Evolutionary conservation across 2,888 invertebrate genomes (phyloP), one percentile per base, ranked within the genome.

Genomic region (Ochropleura plecta): DNA sequence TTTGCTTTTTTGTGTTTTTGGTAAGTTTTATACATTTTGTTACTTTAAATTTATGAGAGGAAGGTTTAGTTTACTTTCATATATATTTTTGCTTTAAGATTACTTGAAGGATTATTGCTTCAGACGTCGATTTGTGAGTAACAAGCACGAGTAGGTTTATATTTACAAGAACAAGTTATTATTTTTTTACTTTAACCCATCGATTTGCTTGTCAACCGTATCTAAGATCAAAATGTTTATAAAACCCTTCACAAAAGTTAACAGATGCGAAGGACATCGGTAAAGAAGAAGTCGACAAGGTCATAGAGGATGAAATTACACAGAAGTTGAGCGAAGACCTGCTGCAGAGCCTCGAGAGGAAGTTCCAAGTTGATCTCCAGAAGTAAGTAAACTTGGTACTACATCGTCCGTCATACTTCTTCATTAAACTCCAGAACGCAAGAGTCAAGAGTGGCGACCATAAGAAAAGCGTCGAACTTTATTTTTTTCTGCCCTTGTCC

Each of bases 221-320:
- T 12, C 3, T 12, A 62, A 62, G 10, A 10, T 60, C 18, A 60
- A 0, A 12, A 7, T n/a, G 3, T 20, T n/a, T 0, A 30, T 46
- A 60, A 62, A 57, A 30, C 53, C 42, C 12, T 55, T 63, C n/a
- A 2, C 46, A 55, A 46, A 70, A 92, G 92, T 70, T 88, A 59
- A 76, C 83, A 77, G 78, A 82, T 51, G 83, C 89, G 30, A 79
- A 82, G 14, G 92, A 94, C 48, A 75, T 91, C 48, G 89, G 87
- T 0, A 94, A 94, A 78, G 92, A 94, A 44, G 92, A 94, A 70
- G 91, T 96, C 1, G 96, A 96, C 71, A 92, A 91, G 48, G 93
- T 95, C 0, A 95, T 96, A 86, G 96, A 96, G 83, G 94, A 95
- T 75, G 95, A 96, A 80, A 94, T 96, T 69, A 96, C 96, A 0